Conservation (phyloP, 2,888 invertebrate genomes). For the Tryphoninae sp. region DNA sequence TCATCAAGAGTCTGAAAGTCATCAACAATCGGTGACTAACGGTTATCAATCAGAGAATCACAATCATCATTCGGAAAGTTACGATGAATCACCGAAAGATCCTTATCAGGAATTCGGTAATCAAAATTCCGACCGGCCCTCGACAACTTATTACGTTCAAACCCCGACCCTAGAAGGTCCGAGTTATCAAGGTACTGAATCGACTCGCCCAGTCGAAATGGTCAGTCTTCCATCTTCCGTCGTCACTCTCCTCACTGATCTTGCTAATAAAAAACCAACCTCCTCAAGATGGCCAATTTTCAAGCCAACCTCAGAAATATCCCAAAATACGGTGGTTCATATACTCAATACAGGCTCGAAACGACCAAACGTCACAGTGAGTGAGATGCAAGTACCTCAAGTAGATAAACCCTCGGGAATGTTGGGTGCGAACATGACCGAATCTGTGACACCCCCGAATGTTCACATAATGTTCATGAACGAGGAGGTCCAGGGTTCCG, state of each 20-base stretch:
- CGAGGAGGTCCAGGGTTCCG: slow-evolving; percentile 65
- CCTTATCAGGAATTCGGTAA: slow-evolving; percentile 36
- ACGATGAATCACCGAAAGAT: not conserved
- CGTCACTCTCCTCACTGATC: slow-evolving; percentile 52
- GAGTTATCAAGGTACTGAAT: not conserved
- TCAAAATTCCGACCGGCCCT: slow-evolving; percentile 6
- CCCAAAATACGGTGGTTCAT: slow-evolving; percentile 77
- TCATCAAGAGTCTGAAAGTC: slow-evolving; percentile 6
- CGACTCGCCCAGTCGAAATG: slow-evolving; percentile 37
- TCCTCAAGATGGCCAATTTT: slow-evolving; percentile 56
- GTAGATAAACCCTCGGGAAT: slow-evolving; percentile 9
- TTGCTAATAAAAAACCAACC: slow-evolving; percentile 47
- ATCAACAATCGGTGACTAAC: slow-evolving; percentile 1
- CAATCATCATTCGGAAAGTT: slow-evolving; percentile 1
- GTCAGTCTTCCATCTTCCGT: slow-evolving; percentile 57
- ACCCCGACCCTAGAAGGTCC: not conserved
- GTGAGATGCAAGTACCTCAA: slow-evolving; percentile 60
- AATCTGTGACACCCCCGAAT: slow-evolving; percentile 66
- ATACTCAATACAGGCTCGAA: slow-evolving; percentile 72
- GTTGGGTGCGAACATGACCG: slow-evolving; percentile 31
- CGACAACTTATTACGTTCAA: slow-evolving; percentile 26
- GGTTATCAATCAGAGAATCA: slow-evolving; percentile 8
- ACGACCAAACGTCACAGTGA: slow-evolving; percentile 71
- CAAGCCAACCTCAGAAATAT: slow-evolving; percentile 71
- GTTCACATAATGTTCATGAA: slow-evolving; percentile 77